A percentile compares a stretch with the other conserved stretches of the same genome.
phyloP scores from a whole-genome alignment of 2,797 vertebrate genomes.

The Pseudochromis fuscus region DNA sequence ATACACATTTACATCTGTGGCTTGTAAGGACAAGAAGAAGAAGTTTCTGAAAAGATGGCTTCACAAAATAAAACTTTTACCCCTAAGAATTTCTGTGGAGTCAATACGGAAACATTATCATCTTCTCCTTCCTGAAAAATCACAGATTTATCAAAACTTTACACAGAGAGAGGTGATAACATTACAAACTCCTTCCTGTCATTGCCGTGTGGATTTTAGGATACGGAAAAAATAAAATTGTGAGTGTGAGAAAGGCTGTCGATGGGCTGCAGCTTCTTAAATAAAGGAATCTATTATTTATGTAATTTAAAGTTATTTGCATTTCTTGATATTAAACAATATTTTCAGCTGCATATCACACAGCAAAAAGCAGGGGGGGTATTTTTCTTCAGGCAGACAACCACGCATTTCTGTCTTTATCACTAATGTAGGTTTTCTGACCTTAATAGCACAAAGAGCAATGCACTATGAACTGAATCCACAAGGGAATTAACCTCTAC shows the following conservation, averaged over 20 bases:
- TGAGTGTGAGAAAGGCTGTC: background rate
- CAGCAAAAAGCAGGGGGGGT: background rate
- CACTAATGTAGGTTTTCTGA: background rate
- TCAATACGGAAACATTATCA: background rate
- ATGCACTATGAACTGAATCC: slow-evolving; percentile 13
- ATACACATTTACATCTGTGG: slow-evolving; percentile 1
- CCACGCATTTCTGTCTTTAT: background rate
- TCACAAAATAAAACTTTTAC: background rate
- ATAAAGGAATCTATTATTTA: background rate
- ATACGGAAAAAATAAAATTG: background rate
- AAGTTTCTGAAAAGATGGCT: background rate
- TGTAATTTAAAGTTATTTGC: background rate
- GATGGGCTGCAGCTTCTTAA: background rate
- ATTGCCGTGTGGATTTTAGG: background rate
- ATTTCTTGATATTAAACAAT: background rate
- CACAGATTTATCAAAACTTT: background rate
- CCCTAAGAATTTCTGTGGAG: background rate
- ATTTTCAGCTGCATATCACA: background rate
- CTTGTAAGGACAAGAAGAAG: background rate
- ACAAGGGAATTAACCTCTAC: background rate
- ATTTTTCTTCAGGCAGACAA: background rate
- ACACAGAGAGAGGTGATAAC: background rate
- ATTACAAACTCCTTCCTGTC: background rate
- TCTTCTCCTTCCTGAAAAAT: background rate
- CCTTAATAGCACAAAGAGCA: background rate